phyloP scores from a whole-genome alignment of 2,797 vertebrate genomes.

The Artibeus lituratus region DNA sequence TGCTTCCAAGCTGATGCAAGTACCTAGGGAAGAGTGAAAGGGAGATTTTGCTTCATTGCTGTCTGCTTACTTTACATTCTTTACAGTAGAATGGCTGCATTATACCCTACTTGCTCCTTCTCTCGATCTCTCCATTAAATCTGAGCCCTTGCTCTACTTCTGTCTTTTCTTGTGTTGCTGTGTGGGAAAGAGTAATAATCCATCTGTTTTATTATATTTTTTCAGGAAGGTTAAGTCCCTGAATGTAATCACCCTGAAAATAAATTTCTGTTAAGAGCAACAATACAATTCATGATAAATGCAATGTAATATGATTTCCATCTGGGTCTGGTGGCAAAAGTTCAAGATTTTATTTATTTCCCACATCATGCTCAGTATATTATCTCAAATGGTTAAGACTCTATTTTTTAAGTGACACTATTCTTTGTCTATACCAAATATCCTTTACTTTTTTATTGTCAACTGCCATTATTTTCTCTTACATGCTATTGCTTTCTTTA shows the following conservation, averaged over 20 bases:
- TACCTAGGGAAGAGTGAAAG: neutral
- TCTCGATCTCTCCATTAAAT: neutral
- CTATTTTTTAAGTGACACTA: neutral
- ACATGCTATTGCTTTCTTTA: neutral
- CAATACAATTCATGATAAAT: neutral
- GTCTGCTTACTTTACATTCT: neutral
- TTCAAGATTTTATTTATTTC: neutral
- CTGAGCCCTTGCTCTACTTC: neutral
- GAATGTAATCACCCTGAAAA: neutral
- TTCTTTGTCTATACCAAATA: neutral
- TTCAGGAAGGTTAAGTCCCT: neutral
- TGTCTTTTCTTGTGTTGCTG: neutral
- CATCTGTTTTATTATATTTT: neutral
- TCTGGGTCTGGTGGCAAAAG: neutral
- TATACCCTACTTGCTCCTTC: neutral
- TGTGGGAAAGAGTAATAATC: neutral
- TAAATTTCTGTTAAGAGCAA: neutral
- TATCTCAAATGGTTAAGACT: neutral
- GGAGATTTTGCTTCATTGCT: neutral
- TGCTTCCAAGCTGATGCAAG: neutral
- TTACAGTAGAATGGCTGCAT: rapidly evolving
- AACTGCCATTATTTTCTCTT: neutral
- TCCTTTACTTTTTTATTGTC: neutral
- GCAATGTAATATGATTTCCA: neutral
- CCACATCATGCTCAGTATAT: neutral